Conservation (phyloP, 2,797 vertebrate genomes). For the Scarus forsteni region DNA sequence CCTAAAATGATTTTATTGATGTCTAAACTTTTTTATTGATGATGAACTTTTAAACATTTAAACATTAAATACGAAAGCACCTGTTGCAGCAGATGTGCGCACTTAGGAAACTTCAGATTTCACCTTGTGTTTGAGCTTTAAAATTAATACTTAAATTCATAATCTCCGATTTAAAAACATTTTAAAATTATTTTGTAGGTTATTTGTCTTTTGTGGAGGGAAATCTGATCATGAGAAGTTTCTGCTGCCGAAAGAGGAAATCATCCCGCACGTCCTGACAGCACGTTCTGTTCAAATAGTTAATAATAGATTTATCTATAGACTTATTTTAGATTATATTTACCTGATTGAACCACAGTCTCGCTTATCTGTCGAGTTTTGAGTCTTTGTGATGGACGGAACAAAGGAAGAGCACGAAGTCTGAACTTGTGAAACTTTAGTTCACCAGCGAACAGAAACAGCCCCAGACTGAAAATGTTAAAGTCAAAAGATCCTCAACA, state of each 20-base stretch:
- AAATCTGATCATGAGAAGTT: conserved; percentile 1
- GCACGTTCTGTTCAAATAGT: background rate
- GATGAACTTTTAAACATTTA: conserved; percentile 37
- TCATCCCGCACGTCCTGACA: conserved; percentile 14
- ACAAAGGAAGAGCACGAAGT: conserved; percentile 27
- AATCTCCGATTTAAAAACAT: background rate
- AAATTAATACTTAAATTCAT: background rate
- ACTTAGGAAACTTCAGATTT: conserved; percentile 17
- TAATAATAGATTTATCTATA: conserved; percentile 28
- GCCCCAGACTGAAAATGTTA: background rate
- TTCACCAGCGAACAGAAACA: conserved; percentile 17
- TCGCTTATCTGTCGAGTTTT: conserved; percentile 17
- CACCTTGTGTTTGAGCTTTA: background rate
- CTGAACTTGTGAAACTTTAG: conserved; percentile 62
- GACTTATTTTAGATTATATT: conserved; percentile 17
- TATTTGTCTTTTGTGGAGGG: background rate
- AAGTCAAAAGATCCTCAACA: too few species aligned
- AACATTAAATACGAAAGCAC: conserved; percentile 52
- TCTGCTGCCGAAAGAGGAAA: conserved; percentile 56
- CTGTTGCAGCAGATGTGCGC: conserved; percentile 76
- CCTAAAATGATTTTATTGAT: background rate
- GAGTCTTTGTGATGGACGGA: conserved; percentile 25
- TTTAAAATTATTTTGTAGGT: background rate
- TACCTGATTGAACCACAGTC: conserved; percentile 36
- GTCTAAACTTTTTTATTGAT: conserved; percentile 1